Evolutionary conservation across 2,113 vertebrate genomes (phyloP).

Genomic region (Prochilodus magdalenae): DNA sequence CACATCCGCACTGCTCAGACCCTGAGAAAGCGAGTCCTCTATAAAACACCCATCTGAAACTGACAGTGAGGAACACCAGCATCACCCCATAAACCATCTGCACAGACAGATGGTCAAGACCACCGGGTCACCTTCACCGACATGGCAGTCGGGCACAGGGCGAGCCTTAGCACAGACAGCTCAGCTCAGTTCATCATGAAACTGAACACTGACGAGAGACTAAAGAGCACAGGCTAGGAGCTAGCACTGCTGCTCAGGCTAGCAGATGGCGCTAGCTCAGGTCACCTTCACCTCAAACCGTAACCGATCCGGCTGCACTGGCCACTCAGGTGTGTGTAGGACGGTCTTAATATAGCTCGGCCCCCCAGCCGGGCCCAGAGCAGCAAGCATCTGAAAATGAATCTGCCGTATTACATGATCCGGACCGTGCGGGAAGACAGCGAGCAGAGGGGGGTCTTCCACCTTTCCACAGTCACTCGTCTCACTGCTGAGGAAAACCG

Average conservation of each 20-base stretch:
- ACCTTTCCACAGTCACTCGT: no score
- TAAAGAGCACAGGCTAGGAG: neutral
- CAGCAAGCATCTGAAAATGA: neutral
- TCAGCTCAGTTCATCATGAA: neutral
- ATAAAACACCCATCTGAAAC: no score
- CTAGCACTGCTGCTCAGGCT: neutral
- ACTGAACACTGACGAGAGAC: neutral
- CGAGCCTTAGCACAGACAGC: neutral
- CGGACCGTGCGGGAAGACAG: neutral
- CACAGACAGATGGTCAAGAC: neutral
- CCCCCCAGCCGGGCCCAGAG: neutral
- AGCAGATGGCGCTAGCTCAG: neutral
- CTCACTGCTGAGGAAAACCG: no score
- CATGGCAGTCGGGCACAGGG: no score
- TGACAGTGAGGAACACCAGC: no score
- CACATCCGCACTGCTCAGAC: no score
- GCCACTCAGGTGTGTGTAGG: slow-evolving; percentile 11
- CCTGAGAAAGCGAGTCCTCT: no score
- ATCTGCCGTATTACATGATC: neutral
- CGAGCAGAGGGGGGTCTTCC: neutral
- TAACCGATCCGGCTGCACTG: neutral
- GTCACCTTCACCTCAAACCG: slow-evolving; percentile 13
- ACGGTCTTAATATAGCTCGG: slow-evolving; percentile 12
- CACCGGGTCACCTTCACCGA: neutral
- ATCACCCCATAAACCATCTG: neutral